Conservation (phyloP, 2,113 vertebrate species). For the Serilophus lunatus region DNA sequence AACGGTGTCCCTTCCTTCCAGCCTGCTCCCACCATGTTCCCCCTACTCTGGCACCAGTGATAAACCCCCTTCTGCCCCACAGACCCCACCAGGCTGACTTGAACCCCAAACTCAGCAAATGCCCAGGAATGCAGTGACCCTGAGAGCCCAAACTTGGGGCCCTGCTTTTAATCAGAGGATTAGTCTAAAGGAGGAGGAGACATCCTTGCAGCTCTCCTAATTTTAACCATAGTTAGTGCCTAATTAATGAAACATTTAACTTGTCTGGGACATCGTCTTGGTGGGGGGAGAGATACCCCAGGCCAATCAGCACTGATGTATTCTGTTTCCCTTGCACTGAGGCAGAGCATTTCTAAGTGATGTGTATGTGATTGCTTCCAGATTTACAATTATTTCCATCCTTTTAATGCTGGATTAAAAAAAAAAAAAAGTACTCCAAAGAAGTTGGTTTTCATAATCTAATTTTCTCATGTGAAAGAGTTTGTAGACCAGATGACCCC, state of each 20-base stretch:
- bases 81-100: not conserved
- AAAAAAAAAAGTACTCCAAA: not conserved
- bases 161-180: slow-evolving; percentile 15
- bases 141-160: not conserved
- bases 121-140: not conserved
- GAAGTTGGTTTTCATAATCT: slow-evolving; percentile 30
- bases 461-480: slow-evolving; percentile 65
- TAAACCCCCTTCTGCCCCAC: not conserved
- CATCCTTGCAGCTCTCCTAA: slow-evolving; percentile 11
- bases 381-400: slow-evolving; percentile 51
- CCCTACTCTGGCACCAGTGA: not conserved
- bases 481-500: slow-evolving; percentile 57
- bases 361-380: slow-evolving; percentile 62
- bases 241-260: slow-evolving; percentile 63
- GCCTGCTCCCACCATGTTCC: not conserved
- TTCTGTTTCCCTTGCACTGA: slow-evolving; percentile 44
- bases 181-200: not conserved
- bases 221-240: slow-evolving; percentile 46
- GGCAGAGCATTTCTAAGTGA: slow-evolving; percentile 54
- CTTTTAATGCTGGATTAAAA: slow-evolving; percentile 9
- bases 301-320: slow-evolving; percentile 26
- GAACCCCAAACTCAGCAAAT: not conserved
- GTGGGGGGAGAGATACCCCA: slow-evolving; percentile 19
- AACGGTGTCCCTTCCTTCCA: not conserved
- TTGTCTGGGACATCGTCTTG: slow-evolving; percentile 46